These are phyloP conservation scores for Ibycter americanus DNA, from an alignment of 2,797 vertebrate species.

Conservation along the genomic window DNA sequence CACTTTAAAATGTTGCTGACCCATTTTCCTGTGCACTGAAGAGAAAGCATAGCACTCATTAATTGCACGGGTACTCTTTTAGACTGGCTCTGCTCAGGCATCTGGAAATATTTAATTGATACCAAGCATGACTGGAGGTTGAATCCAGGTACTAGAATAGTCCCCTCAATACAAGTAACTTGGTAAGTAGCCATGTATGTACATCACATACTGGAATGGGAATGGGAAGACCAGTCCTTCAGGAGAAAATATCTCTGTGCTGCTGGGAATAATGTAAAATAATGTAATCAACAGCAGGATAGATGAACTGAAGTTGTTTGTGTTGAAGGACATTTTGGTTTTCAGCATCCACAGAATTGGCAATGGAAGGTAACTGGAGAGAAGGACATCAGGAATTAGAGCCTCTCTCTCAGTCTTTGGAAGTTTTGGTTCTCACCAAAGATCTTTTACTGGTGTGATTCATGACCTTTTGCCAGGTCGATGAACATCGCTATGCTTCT, in stretches of 20 bases:
- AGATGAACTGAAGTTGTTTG: background rate
- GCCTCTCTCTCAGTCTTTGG: background rate
- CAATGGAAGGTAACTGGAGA: background rate
- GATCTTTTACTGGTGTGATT: background rate
- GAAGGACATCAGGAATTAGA: background rate
- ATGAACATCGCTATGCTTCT: background rate
- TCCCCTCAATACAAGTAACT: background rate
- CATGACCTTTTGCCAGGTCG: rapidly evolving
- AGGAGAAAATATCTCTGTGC: background rate
- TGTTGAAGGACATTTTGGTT: background rate
- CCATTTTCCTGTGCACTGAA: constrained; percentile 3
- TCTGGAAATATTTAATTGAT: constrained; percentile 59
- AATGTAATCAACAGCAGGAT: background rate
- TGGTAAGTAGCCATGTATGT: background rate
- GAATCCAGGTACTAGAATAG: background rate
- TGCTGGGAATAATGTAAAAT: background rate
- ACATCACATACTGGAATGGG: background rate
- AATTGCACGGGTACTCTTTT: background rate
- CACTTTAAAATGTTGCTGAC: constrained; percentile 6
- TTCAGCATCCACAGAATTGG: background rate
- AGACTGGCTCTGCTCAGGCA: constrained; percentile 12
- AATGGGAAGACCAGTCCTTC: background rate
- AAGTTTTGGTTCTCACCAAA: background rate
- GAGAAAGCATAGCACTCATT: background rate
- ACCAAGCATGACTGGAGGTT: background rate